Evolutionary conservation across 2,113 vertebrate species (phyloP).

Genomic region (Ibidorhyncha struthersii): DNA sequence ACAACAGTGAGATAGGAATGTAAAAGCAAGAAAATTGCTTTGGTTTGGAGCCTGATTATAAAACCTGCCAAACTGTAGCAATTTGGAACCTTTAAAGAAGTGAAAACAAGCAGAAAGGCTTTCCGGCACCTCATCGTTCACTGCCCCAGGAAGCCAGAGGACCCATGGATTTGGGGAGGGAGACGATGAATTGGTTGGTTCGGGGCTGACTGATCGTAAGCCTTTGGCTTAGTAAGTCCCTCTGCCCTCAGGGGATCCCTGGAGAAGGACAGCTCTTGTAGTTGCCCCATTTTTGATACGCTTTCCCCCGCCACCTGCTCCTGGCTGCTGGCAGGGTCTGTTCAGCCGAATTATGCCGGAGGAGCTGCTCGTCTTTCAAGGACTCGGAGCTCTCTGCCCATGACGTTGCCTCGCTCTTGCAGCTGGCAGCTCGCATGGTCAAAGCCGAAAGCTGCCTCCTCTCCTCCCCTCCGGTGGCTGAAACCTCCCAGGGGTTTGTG

Average conservation of each 20-base stretch:
- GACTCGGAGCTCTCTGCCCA: accelerated
- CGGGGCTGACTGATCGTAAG: not conserved
- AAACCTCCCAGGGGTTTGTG: not conserved
- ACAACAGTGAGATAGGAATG: not conserved
- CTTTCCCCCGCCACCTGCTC: not conserved
- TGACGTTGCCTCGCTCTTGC: not conserved
- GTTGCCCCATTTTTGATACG: not conserved
- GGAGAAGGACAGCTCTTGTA: not conserved
- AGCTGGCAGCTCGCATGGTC: not conserved
- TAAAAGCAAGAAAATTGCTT: not conserved
- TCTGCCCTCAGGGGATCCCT: not conserved
- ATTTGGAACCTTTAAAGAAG: not conserved
- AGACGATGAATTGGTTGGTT: not conserved
- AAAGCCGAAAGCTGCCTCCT: not conserved
- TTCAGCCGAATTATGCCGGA: not conserved
- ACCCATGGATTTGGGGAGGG: not conserved
- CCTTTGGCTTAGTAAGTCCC: not conserved
- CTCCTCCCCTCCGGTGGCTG: not conserved
- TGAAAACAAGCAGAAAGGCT: not conserved
- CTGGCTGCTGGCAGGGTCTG: not conserved
- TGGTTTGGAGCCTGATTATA: not conserved
- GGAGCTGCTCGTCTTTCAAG: not conserved
- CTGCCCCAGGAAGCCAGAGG: not conserved
- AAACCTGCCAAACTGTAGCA: not conserved
- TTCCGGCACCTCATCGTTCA: not conserved